Conservation (phyloP, 2,888 invertebrate species). For the Hypomecis punctinalis region DNA sequence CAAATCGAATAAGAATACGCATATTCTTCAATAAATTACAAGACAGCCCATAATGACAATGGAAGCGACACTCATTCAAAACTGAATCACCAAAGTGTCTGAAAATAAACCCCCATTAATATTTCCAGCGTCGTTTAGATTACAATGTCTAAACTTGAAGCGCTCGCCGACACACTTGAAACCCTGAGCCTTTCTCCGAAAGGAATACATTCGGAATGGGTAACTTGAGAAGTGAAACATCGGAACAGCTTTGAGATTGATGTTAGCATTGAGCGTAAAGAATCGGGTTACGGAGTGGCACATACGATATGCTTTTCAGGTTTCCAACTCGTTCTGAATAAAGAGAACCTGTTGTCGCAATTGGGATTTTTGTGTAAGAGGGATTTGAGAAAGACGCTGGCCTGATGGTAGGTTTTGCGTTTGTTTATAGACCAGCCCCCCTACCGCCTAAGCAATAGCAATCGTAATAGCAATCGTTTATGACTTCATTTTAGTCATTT, state of each 20-base stretch:
- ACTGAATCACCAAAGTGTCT: constrained; percentile 1
- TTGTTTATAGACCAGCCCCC: too few species aligned
- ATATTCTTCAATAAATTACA: too few species aligned
- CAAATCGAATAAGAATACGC: too few species aligned
- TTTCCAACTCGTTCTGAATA: constrained; percentile 20
- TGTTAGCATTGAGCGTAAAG: constrained; percentile 36
- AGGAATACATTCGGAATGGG: constrained; percentile 23
- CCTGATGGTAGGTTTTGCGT: too few species aligned
- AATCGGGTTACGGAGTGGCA: constrained; percentile 38
- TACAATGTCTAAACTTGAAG: constrained; percentile 25
- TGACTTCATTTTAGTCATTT: too few species aligned
- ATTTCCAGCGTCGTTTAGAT: constrained; percentile 20
- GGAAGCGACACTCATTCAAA: neutral
- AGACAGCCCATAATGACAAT: too few species aligned
- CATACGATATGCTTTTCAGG: constrained; percentile 20
- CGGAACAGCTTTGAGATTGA: constrained; percentile 38
- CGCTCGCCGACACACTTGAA: constrained; percentile 28
- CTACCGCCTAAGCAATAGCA: too few species aligned
- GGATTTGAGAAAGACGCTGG: too few species aligned
- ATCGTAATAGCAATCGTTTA: too few species aligned
- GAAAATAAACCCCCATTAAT: constrained; percentile 11
- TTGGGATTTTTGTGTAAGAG: too few species aligned
- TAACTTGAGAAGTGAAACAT: constrained; percentile 41
- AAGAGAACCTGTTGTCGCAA: neutral
- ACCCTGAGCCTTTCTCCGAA: constrained; percentile 29